Percentiles rank a stretch among this genome's conserved stretches.
phyloP scores from a whole-genome alignment of 2,113 vertebrate genomes.

The Labeo catla region DNA sequence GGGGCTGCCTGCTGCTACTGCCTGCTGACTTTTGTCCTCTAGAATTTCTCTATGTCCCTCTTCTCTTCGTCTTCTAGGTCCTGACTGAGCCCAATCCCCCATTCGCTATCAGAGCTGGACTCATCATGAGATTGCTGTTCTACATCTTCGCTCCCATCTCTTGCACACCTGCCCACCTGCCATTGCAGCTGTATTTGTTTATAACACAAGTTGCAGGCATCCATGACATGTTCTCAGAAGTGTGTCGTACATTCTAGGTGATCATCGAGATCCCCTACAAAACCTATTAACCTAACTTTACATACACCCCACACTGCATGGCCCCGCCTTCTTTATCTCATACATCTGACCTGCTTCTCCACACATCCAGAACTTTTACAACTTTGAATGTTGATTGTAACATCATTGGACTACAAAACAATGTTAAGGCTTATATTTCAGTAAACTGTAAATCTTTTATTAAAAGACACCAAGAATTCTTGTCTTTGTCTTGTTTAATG shows the following conservation, averaged over 20 bases:
- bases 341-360: conserved; percentile 42
- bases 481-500: not conserved
- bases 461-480: not conserved
- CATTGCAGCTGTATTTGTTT: conserved; percentile 42
- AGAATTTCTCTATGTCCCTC: conserved; percentile 53
- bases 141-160: conserved; percentile 62
- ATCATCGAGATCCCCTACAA: conserved; percentile 20
- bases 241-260: conserved; percentile 35
- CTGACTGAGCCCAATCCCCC: conserved; percentile 49
- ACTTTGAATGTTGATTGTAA: not conserved
- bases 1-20: conserved; percentile 53
- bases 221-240: conserved; percentile 42
- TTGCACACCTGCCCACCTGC: conserved; percentile 51
- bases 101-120: conserved; percentile 52
- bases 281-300: conserved; percentile 36
- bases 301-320: conserved; percentile 9
- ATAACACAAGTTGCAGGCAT: conserved; percentile 43
- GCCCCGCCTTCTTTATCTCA: conserved; percentile 31
- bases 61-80: conserved; percentile 11
- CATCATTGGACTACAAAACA: conserved; percentile 20
- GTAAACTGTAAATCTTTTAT: not conserved
- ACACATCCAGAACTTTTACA: not conserved
- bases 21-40: conserved; percentile 62
- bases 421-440: not conserved
- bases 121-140: conserved; percentile 74